Evolutionary conservation across 2,888 invertebrate genomes (phyloP).

Genomic region (Girardia tigrina): DNA sequence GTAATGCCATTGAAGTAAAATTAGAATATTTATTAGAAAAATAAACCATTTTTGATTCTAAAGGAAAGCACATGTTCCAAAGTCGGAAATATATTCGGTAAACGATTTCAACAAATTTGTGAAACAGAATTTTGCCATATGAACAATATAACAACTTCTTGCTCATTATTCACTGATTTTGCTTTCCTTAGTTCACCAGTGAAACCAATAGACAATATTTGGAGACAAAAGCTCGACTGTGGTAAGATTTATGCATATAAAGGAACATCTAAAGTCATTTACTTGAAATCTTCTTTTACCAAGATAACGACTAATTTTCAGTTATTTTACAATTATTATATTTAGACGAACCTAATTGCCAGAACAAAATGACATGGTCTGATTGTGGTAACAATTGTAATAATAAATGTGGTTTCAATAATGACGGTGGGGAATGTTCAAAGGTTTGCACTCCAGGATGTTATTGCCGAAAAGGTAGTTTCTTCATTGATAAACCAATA

Average conservation of each 20-base stretch:
- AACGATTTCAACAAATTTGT: not conserved
- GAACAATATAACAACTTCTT: not conserved
- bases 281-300: no score
- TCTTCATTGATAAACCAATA: not conserved
- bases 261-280: no score
- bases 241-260: no score
- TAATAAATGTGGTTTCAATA: slow-evolving; percentile 3
- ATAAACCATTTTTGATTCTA: not conserved
- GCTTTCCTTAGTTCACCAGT: not conserved
- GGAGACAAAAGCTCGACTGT: not conserved
- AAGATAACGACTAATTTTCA: no score
- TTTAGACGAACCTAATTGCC: not conserved
- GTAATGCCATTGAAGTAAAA: not conserved
- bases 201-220: not conserved
- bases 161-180: not conserved
- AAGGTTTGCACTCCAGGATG: slow-evolving; percentile 1
- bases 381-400: slow-evolving; percentile 2
- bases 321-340: no score
- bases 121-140: not conserved
- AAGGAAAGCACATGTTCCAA: not conserved
- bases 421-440: not conserved
- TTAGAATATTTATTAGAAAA: no score
- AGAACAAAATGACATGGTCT: not conserved
- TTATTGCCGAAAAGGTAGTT: slow-evolving; percentile 3
- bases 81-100: not conserved